Percentiles rank a stretch among this genome's conserved stretches.
These are phyloP conservation scores for Meleagris gallopavo DNA, from an alignment of 2,113 vertebrate genomes.

Conservation along the genomic window DNA sequence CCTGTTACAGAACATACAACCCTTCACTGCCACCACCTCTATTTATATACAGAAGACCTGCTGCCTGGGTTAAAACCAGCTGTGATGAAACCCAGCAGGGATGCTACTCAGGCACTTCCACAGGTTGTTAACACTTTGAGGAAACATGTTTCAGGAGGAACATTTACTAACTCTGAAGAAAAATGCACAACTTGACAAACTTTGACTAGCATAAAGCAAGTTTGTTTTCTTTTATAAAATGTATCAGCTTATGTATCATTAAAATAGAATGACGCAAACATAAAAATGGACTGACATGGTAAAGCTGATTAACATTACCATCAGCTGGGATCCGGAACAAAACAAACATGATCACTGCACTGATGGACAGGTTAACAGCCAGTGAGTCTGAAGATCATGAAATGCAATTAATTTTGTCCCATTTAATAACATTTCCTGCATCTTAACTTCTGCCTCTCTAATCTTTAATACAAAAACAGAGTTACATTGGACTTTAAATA, in stretches of 20 bases:
- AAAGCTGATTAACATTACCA: constrained; percentile 22
- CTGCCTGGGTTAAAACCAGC: neutral
- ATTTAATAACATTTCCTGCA: constrained; percentile 61
- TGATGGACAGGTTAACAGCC: constrained; percentile 63
- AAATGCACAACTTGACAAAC: constrained; percentile 56
- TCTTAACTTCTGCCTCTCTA: constrained; percentile 66
- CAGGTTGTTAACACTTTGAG: constrained; percentile 21
- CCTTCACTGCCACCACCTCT: neutral
- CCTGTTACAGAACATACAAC: neutral
- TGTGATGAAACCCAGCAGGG: neutral
- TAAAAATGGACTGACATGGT: constrained; percentile 10
- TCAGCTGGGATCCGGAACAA: constrained; percentile 27
- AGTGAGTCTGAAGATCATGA: constrained; percentile 28
- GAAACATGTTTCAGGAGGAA: neutral
- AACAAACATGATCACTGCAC: constrained; percentile 51
- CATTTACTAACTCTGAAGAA: constrained; percentile 2
- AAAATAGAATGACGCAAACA: constrained; percentile 65
- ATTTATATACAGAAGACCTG: neutral
- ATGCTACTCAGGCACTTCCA: constrained; percentile 34
- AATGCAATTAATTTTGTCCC: constrained; percentile 68
- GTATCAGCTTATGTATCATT: constrained; percentile 61
- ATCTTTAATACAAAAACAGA: constrained; percentile 72
- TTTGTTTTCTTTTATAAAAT: constrained; percentile 48
- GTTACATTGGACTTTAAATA: constrained; percentile 77
- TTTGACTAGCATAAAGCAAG: constrained; percentile 41